Conservation (phyloP, 1,140 invertebrate genomes). For the Tetragnatha versicolor region DNA sequence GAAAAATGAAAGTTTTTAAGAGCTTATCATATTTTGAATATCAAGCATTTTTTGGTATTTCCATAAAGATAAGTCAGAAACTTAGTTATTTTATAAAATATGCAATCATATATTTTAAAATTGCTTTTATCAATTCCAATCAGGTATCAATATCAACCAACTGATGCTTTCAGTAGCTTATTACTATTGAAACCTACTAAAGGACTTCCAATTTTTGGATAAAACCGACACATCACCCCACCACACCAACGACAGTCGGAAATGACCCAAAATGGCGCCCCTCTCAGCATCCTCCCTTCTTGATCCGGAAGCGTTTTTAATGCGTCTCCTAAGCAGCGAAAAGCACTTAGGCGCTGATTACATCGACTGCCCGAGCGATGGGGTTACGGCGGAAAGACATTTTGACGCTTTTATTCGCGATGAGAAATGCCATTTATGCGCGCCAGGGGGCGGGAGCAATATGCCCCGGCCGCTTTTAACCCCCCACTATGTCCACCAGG, state of each 20-base stretch:
- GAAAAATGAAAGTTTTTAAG: too few species aligned
- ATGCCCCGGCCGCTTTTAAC: background rate
- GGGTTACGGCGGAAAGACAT: conserved; percentile 12
- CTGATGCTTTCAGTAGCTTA: too few species aligned
- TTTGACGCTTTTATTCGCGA: conserved; percentile 20
- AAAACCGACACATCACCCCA: background rate
- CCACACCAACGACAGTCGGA: background rate
- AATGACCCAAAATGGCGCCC: conserved; percentile 2
- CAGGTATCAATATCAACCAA: too few species aligned
- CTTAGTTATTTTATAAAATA: too few species aligned
- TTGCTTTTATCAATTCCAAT: too few species aligned
- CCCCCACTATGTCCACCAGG: background rate
- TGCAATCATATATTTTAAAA: too few species aligned
- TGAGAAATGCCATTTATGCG: conserved; percentile 34
- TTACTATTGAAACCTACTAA: too few species aligned
- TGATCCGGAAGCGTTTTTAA: conserved; percentile 38
- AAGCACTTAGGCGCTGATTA: conserved; percentile 50
- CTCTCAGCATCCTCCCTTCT: background rate
- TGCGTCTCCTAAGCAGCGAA: conserved; percentile 39
- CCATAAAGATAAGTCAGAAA: too few species aligned
- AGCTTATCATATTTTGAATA: too few species aligned
- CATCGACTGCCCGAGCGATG: conserved; percentile 24
- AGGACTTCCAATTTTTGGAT: too few species aligned
- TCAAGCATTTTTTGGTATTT: too few species aligned
- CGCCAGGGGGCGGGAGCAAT: background rate